Evolutionary conservation across 2,888 invertebrate genomes (phyloP), one percentile per base, ranked within the genome.

Genomic region (Ophion slaviceki): DNA sequence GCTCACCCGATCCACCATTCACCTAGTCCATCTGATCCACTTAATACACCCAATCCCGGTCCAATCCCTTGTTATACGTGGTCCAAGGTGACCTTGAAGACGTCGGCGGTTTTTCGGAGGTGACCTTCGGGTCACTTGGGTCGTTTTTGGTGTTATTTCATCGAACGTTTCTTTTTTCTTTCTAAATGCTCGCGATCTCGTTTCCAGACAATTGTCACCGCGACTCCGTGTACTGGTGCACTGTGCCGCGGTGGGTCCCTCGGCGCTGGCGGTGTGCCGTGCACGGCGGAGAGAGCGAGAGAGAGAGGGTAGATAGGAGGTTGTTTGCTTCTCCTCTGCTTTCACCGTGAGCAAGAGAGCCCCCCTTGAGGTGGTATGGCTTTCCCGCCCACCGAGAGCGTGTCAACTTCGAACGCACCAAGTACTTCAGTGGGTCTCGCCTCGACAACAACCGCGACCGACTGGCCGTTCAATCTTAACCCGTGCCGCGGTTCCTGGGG

Each of bases 371-470:
- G 74, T 88, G 87, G 89, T 82, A 90, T 90, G 92, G 92, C 93
- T 93, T 93, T 93, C 93, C 91, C 93, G 89, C 88, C 85, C 53
- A 53, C 53, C 88, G 85, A 87, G 87, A 87, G 85, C 84, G 82
- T 84, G 86, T 80, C 80, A 79, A 78, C 68, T 67, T 62, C 82
- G 74, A 80, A 62, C 74, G 61, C 59, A 61, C 64, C 36, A 72
- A 36, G 61, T 72, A 61, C 74, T 45, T 14, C 53, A 53, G 61
- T 61, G 61, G 61, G 24, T 20, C 61, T 20, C 61, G 61, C 61
- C 61, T 61, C 61, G 61, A 53, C 61, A 61, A 61, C 61, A 61
- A 53, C 53, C 3, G 14, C 53, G 53, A 53, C 64, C 75, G 24
- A 47, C 75, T 53, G 32, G 75, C 64, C 32, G 61, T 61, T 61